Evolutionary conservation across 1,140 invertebrate genomes (phyloP), one percentile per base, ranked within the genome.

Genomic region (Zaprionus inermis): DNA sequence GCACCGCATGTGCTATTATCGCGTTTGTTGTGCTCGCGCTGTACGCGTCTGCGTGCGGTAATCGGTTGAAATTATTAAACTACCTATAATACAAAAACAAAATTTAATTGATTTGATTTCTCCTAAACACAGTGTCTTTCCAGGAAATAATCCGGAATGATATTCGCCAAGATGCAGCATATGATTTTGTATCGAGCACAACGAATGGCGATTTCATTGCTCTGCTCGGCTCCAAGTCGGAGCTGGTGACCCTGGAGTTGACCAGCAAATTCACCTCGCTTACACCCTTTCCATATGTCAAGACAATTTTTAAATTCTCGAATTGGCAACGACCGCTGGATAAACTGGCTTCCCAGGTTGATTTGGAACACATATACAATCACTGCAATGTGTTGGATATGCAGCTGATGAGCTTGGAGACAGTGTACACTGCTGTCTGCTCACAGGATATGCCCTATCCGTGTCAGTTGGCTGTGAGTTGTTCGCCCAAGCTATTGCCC

Each of bases 11-110:
- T 72, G 60, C 44, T 10, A 52, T 72, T 72, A 22, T 5, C 38
- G 14, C 46, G 9, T 88, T 83, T 86, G 83, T 86, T 86, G 36
- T 86, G 82, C 61, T 86, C 76, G 76, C 68, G 6, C 20, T 68
- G 41, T 83, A 46, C 76, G 72, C 60, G 59, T 66, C 71, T 60
- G 57, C 65, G 65, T 28, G 24, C n/a, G 22, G 11, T 54, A 54
- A 30, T 16, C 24, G 7, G 5, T 16, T 44, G 36, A 44, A 16
- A 18, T 44, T 44, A 4, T 5, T 46, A 24, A 24, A 24, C n/a
- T n/a, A n/a, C n/a, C n/a, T n/a, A n/a, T n/a, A n/a, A n/a, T n/a
- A n/a, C 4, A 46, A 6, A 38, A 38, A n/a, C 36, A 38, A 38
- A 38, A 14, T 6, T 6, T 14, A 38, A 38, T 1, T 7, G 36